phyloP scores from a whole-genome alignment of 2,888 invertebrate genomes.

The Sturmia bella region DNA sequence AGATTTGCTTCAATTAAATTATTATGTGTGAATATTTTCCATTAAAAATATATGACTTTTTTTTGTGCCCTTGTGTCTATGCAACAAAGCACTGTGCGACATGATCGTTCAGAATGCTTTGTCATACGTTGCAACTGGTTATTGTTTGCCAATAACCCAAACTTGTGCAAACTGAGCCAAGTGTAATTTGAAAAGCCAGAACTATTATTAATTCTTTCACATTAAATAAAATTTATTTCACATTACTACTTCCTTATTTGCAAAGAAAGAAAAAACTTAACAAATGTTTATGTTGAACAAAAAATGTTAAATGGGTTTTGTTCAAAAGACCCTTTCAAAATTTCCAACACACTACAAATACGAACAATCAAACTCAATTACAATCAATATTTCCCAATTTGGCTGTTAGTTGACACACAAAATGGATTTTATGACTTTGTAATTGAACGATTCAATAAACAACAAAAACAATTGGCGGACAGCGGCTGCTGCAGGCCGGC shows the following conservation, averaged over 20 bases:
- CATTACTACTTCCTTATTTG: conserved; percentile 46
- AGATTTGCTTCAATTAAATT: too few relatives aligned
- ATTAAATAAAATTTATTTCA: background rate
- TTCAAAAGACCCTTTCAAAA: conserved; percentile 37
- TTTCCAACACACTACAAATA: conserved; percentile 14
- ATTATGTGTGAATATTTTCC: too few relatives aligned
- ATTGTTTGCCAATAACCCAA: too few relatives aligned
- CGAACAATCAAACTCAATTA: conserved; percentile 29
- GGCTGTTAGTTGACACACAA: conserved; percentile 49
- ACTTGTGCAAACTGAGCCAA: too few relatives aligned
- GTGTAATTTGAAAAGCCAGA: too few relatives aligned
- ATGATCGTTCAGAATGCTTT: too few relatives aligned
- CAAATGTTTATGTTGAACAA: conserved; percentile 21
- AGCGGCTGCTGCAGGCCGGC: conserved; percentile 11
- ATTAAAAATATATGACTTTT: too few relatives aligned
- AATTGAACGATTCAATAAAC: conserved; percentile 40
- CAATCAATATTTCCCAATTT: conserved; percentile 55
- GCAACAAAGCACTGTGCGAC: too few relatives aligned
- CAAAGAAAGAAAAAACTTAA: conserved; percentile 1
- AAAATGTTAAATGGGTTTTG: conserved; percentile 32
- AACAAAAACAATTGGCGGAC: conserved; percentile 13
- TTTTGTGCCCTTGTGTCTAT: too few relatives aligned
- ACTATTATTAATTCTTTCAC: too few relatives aligned
- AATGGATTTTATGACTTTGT: conserved; percentile 45
- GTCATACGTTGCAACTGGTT: too few relatives aligned